phyloP scores from a whole-genome alignment of 1,140 invertebrate genomes.

The Drosophila pachea region DNA sequence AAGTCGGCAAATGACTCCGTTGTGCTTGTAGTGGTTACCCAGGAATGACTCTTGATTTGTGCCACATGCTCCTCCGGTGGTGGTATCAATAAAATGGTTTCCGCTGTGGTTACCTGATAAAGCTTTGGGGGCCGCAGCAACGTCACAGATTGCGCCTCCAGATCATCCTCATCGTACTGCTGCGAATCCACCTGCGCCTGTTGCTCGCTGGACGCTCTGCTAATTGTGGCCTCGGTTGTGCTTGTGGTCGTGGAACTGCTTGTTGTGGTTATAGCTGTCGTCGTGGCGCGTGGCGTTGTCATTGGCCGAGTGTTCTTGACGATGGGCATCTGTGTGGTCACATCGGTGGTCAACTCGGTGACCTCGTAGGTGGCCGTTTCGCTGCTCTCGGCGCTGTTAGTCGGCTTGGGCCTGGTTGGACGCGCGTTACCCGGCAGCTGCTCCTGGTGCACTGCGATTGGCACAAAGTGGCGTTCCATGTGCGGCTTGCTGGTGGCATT shows the following conservation, averaged over 20 bases:
- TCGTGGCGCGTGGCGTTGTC: conserved; percentile 17
- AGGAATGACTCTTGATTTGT: conserved; percentile 69
- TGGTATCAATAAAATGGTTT: conserved; percentile 74
- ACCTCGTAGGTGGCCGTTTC: conserved; percentile 68
- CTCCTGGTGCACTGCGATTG: conserved; percentile 34
- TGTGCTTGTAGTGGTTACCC: conserved; percentile 55
- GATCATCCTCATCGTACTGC: conserved; percentile 64
- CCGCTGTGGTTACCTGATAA: conserved; percentile 67
- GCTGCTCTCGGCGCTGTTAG: conserved; percentile 41
- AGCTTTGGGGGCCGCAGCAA: conserved; percentile 64
- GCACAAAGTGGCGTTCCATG: conserved; percentile 54
- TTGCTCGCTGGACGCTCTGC: conserved; percentile 27
- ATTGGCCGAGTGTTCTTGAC: conserved; percentile 39
- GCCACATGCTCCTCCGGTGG: conserved; percentile 73
- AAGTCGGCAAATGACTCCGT: conserved; percentile 28
- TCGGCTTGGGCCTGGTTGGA: conserved; percentile 35
- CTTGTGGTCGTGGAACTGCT: conserved; percentile 28
- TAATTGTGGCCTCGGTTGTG: conserved; percentile 20
- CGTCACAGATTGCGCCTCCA: conserved; percentile 70
- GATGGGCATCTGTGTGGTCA: conserved; percentile 38
- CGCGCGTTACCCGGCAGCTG: conserved; percentile 8
- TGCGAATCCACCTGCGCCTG: conserved; percentile 27
- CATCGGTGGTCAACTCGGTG: conserved; percentile 54
- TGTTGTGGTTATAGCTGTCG: conserved; percentile 22
- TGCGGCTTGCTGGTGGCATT: conserved; percentile 47